These are phyloP conservation scores for Leucosticte australis DNA, from an alignment of 2,113 vertebrate genomes.

Conservation along the genomic window DNA sequence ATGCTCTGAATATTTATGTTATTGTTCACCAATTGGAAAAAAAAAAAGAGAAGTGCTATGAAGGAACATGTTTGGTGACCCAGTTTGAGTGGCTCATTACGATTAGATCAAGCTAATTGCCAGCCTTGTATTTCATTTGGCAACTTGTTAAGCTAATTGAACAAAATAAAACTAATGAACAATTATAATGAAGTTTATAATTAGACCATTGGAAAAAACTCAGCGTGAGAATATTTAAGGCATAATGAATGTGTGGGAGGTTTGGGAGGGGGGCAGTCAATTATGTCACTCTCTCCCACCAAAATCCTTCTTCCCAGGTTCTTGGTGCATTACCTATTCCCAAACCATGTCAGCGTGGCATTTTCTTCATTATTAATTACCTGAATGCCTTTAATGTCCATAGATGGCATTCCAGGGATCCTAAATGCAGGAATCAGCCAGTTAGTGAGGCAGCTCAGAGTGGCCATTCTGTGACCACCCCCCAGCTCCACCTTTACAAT, in stretches of 20 bases:
- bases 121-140: conserved; percentile 71
- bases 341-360: background rate
- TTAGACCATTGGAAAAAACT: conserved; percentile 70
- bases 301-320: background rate
- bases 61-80: conserved; percentile 42
- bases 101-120: conserved; percentile 71
- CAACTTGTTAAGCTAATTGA: conserved; percentile 78
- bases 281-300: background rate
- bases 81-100: conserved; percentile 50
- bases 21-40: background rate
- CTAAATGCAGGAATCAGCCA: background rate
- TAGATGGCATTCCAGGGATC: background rate
- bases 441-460: background rate
- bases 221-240: conserved; percentile 66
- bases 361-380: background rate
- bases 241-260: conserved; percentile 6
- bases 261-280: background rate
- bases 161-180: conserved; percentile 78
- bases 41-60: background rate
- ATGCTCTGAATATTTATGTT: background rate
- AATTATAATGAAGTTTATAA: conserved; percentile 80
- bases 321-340: background rate
- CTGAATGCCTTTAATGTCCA: background rate
- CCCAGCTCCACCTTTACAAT: no score
- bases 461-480: rapidly evolving